phyloP scores from a whole-genome alignment of 2,113 vertebrate species.

The Dasyurus viverrinus region DNA sequence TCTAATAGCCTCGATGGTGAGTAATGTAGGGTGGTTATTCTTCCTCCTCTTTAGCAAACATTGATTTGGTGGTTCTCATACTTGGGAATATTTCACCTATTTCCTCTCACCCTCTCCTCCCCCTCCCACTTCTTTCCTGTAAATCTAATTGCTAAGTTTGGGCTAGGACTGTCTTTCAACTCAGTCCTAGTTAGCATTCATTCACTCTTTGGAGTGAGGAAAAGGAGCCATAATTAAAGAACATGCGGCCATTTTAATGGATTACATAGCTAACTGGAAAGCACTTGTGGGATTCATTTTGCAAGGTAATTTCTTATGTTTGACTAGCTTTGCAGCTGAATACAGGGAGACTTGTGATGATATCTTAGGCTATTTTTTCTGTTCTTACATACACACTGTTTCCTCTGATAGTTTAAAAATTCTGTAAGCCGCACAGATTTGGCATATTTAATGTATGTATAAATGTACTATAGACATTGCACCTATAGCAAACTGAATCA shows the following conservation, averaged over 20 bases:
- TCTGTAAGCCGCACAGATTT: neutral
- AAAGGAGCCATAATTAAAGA: neutral
- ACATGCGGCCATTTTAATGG: conserved; percentile 25
- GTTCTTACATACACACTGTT: neutral
- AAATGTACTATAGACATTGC: neutral
- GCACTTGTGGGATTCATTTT: conserved; percentile 30
- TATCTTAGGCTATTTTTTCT: conserved; percentile 33
- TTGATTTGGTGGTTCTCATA: conserved; percentile 79
- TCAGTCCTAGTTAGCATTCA: neutral
- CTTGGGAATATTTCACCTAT: conserved; percentile 50
- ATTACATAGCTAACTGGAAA: conserved; percentile 22
- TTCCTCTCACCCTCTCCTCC: conserved; percentile 60
- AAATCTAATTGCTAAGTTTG: neutral
- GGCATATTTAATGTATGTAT: neutral
- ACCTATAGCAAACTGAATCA: neutral
- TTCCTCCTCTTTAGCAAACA: conserved; percentile 70
- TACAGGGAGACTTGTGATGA: conserved; percentile 9
- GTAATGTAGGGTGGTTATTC: conserved; percentile 67
- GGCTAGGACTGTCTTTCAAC: neutral
- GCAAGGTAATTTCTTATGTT: conserved; percentile 49
- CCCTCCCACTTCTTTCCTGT: neutral
- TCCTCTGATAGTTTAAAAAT: conserved; percentile 9
- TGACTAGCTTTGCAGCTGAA: conserved; percentile 57
- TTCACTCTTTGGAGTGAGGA: neutral
- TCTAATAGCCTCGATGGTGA: conserved; percentile 40